These are phyloP conservation scores for Plecotus auritus DNA, from an alignment of 2,113 vertebrate genomes.

Conservation along the genomic window DNA sequence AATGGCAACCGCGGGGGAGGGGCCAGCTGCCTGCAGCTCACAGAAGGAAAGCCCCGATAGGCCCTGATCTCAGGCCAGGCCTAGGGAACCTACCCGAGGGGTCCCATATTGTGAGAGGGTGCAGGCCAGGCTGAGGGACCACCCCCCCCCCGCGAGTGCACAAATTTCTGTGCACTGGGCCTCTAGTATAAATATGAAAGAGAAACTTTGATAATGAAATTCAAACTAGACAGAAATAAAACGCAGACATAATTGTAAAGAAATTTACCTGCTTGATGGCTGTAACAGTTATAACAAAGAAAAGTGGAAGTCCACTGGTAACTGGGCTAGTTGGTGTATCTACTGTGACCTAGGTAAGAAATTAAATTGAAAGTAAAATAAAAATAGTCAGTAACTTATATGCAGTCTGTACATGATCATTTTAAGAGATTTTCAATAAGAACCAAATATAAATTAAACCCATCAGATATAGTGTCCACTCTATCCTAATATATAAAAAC, in stretches of 20 bases:
- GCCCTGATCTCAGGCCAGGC: too few relatives aligned
- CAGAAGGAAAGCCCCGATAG: too few relatives aligned
- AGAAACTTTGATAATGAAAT: not conserved
- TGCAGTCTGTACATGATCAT: not conserved
- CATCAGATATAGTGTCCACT: not conserved
- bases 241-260: not conserved
- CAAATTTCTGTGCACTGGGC: too few relatives aligned
- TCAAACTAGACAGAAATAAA: not conserved
- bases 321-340: constrained; percentile 98
- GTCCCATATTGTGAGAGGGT: too few relatives aligned
- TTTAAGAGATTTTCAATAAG: constrained; percentile 11
- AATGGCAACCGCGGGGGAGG: too few relatives aligned
- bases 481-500: not conserved
- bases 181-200: constrained; percentile 13
- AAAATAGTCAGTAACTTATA: not conserved
- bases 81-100: too few relatives aligned
- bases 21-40: too few relatives aligned
- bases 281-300: constrained; percentile 98
- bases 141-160: too few relatives aligned
- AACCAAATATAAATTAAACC: constrained; percentile 25
- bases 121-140: too few relatives aligned
- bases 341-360: constrained; percentile 91
- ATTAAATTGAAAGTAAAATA: constrained; percentile 23
- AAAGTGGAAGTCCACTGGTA: constrained; percentile 97
- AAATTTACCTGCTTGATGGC: constrained; percentile 94